Conservation (phyloP, 1,140 invertebrate species). For the Papilio helenus region DNA sequence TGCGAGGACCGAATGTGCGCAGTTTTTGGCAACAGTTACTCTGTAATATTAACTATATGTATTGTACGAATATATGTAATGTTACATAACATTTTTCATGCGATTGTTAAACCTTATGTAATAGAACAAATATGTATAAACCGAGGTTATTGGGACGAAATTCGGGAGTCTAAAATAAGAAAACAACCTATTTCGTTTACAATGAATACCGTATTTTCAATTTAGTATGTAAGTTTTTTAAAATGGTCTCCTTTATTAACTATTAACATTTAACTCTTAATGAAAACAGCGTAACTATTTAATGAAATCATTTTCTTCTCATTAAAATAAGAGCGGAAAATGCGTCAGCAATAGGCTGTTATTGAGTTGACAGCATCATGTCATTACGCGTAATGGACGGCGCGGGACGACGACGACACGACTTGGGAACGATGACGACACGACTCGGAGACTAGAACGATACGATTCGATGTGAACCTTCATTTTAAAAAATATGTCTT, state of each 20-base stretch:
- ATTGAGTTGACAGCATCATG: slow-evolving; percentile 15
- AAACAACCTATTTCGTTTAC: too few relatives aligned
- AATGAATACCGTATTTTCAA: too few relatives aligned
- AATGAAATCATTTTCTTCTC: slow-evolving; percentile 46
- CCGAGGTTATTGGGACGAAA: too few relatives aligned
- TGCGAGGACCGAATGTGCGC: slow-evolving; percentile 31
- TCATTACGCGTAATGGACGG: slow-evolving; percentile 36
- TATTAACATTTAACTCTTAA: neutral
- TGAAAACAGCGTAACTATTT: slow-evolving; percentile 30
- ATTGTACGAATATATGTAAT: neutral
- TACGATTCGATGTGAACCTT: neutral
- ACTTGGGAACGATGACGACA: slow-evolving; percentile 9
- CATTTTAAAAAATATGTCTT: too few relatives aligned
- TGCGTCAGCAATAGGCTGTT: slow-evolving; percentile 1
- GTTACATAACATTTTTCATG: neutral
- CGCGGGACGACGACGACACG: neutral
- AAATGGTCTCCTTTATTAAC: neutral
- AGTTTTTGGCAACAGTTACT: slow-evolving; percentile 34
- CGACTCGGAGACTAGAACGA: neutral
- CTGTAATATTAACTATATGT: slow-evolving; percentile 18
- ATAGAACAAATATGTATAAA: neutral
- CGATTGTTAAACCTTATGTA: neutral
- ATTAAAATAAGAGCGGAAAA: slow-evolving; percentile 43
- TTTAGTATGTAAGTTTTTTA: too few relatives aligned
- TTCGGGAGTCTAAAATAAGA: too few relatives aligned